phyloP scores from a whole-genome alignment of 2,888 invertebrate genomes.

The Lasius fuliginosus region DNA sequence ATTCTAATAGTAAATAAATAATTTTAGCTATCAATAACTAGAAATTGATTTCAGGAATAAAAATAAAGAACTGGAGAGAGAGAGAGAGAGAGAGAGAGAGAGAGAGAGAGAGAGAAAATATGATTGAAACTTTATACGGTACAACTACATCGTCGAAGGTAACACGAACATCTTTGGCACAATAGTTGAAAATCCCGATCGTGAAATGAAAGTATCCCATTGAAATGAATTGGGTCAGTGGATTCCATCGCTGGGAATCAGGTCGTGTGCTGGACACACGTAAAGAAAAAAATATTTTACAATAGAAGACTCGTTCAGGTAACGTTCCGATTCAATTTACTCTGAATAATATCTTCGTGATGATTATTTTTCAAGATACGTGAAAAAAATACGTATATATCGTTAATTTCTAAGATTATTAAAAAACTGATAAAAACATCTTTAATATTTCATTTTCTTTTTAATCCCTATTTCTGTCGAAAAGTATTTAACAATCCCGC shows the following conservation, averaged over 20 bases:
- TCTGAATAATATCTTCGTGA: not conserved
- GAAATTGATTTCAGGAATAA: not conserved
- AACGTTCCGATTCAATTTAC: slow-evolving; percentile 49
- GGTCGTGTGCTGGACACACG: slow-evolving; percentile 83
- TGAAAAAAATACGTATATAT: not conserved
- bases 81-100: no score
- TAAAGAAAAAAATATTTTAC: slow-evolving; percentile 72
- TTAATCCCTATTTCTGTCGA: not conserved
- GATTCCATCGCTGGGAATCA: slow-evolving; percentile 75
- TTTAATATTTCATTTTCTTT: not conserved
- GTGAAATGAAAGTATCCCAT: slow-evolving; percentile 71
- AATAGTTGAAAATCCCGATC: slow-evolving; percentile 70
- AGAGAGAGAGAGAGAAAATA: not conserved
- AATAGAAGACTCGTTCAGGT: slow-evolving; percentile 66
- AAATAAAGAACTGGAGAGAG: not conserved
- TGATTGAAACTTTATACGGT: slow-evolving; percentile 32
- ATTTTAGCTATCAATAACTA: not conserved
- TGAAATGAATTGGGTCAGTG: slow-evolving; percentile 79
- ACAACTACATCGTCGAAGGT: slow-evolving; percentile 44
- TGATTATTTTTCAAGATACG: not conserved
- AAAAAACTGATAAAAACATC: not conserved
- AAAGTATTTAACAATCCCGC: not conserved
- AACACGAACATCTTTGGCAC: slow-evolving; percentile 61
- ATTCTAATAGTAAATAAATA: not conserved
- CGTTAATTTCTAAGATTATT: not conserved